phyloP scores from a whole-genome alignment of 2,888 invertebrate species.

The Sarcophaga caerulescens region DNA sequence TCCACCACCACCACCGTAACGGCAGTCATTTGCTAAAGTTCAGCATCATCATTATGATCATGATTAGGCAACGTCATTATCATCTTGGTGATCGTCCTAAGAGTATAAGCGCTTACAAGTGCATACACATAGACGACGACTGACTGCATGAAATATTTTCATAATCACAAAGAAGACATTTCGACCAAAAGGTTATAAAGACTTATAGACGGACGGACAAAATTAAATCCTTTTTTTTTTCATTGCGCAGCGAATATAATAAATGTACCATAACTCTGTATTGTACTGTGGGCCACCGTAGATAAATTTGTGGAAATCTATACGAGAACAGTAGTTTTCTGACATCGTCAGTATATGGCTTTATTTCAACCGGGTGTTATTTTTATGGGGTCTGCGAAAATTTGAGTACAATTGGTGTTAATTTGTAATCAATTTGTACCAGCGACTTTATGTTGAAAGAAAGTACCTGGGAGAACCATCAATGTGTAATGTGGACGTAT shows the following conservation, averaged over 20 bases:
- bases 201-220: constrained; percentile 14
- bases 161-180: constrained; percentile 37
- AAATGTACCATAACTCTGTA: neutral
- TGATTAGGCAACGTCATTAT: constrained; percentile 9
- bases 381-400: too few relatives aligned
- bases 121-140: neutral
- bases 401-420: too few relatives aligned
- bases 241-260: neutral
- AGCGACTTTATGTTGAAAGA: too few relatives aligned
- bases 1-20: neutral
- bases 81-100: neutral
- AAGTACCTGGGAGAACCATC: too few relatives aligned
- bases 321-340: too few relatives aligned
- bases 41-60: constrained; percentile 26
- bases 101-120: constrained; percentile 6
- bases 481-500: too few relatives aligned
- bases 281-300: neutral
- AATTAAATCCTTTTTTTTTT: constrained; percentile 6
- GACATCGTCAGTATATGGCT: too few relatives aligned
- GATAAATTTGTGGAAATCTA: neutral
- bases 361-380: too few relatives aligned
- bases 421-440: too few relatives aligned
- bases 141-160: constrained; percentile 14
- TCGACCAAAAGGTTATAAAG: constrained; percentile 5
- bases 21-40: constrained; percentile 51